Percentiles rank a stretch among this genome's conserved stretches.
Conservation (phyloP, 2,113 vertebrate genomes). For the Spheniscus mendiculus region DNA sequence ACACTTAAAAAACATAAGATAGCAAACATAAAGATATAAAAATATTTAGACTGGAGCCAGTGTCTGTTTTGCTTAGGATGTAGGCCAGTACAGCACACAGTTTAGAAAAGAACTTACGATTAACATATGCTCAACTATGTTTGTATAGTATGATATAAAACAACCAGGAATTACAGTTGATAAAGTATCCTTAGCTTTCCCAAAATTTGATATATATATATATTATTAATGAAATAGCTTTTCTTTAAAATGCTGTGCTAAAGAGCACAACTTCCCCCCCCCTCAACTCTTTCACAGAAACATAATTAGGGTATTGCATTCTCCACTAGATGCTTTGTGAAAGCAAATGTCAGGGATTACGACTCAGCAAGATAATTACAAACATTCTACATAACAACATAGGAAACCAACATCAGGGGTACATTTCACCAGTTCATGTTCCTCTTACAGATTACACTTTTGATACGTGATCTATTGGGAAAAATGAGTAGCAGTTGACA, state of each 20-base stretch:
- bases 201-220: not conserved
- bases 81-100: not conserved
- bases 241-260: not conserved
- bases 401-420: not conserved
- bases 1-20: not conserved
- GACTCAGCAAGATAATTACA: constrained; percentile 26
- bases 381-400: constrained; percentile 11
- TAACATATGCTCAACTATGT: not conserved
- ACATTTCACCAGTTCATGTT: constrained; percentile 10
- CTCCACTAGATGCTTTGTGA: constrained; percentile 12
- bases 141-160: not conserved
- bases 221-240: not conserved
- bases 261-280: not conserved
- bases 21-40: not conserved
- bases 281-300: not conserved
- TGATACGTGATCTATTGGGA: not conserved
- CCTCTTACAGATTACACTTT: constrained; percentile 11
- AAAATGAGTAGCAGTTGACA: not conserved
- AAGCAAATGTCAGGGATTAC: constrained; percentile 42
- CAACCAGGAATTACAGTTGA: not conserved
- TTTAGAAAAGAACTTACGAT: not conserved
- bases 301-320: constrained; percentile 33
- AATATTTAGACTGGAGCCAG: not conserved
- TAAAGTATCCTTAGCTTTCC: not conserved
- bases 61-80: not conserved